Evolutionary conservation across 2,113 vertebrate genomes (phyloP).

Genomic region (Aythya baeri): DNA sequence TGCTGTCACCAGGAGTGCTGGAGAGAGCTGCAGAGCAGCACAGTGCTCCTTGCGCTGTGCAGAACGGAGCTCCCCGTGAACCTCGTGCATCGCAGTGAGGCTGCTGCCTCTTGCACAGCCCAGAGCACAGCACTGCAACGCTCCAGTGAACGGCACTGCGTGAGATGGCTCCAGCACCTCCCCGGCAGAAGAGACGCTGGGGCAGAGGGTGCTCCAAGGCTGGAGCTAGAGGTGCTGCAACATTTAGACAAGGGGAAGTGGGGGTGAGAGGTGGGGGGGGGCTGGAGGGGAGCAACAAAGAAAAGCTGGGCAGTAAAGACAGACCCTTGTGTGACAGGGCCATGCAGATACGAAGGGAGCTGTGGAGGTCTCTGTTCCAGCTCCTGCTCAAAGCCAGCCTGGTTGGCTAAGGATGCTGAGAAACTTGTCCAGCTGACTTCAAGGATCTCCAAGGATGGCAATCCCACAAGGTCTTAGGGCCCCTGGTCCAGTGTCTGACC

Average conservation of each 20-base stretch:
- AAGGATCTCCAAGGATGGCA: neutral
- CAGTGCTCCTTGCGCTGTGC: neutral
- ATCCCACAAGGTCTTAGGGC: fast-evolving
- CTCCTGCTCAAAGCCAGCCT: neutral
- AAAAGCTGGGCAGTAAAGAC: neutral
- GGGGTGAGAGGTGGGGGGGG: neutral
- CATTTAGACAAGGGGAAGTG: too few relatives aligned
- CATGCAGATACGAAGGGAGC: neutral
- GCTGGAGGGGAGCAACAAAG: too few relatives aligned
- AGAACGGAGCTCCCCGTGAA: neutral
- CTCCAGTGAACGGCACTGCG: fast-evolving
- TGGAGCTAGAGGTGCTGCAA: neutral
- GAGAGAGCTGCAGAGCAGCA: neutral
- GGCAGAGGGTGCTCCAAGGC: neutral
- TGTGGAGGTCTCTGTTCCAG: neutral
- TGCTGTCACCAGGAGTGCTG: neutral
- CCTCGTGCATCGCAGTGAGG: fast-evolving
- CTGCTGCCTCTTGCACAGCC: neutral
- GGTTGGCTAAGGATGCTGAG: neutral
- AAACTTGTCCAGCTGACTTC: neutral
- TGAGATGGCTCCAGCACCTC: fast-evolving
- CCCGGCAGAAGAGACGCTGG: neutral
- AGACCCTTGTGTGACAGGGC: neutral
- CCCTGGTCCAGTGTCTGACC: neutral
- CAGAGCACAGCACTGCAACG: neutral